Conservation (phyloP, 2,797 vertebrate genomes). For the Peromyscus eremicus region DNA sequence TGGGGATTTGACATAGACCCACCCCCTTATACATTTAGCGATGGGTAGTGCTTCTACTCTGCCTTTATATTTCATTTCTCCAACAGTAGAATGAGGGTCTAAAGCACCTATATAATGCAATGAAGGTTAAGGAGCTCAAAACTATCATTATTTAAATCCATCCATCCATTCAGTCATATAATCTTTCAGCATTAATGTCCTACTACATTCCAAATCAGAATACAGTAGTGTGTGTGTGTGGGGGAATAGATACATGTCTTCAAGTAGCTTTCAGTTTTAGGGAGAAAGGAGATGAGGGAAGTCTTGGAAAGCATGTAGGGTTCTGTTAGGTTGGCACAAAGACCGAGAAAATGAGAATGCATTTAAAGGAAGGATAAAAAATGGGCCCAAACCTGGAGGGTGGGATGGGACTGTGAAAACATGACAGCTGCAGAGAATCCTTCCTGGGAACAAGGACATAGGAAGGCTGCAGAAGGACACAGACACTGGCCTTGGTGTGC, state of each 20-base stretch:
- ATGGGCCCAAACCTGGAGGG: background rate
- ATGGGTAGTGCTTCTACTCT: background rate
- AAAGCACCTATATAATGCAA: background rate
- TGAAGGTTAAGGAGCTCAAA: background rate
- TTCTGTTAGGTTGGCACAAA: background rate
- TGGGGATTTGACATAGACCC: background rate
- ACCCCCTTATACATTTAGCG: background rate
- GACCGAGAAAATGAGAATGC: background rate
- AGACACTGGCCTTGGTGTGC: background rate
- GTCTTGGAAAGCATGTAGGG: background rate
- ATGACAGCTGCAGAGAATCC: background rate
- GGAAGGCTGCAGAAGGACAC: background rate
- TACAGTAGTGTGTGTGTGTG: background rate
- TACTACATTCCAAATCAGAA: slow-evolving; percentile 5
- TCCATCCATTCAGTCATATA: background rate
- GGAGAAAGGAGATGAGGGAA: background rate
- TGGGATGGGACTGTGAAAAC: background rate
- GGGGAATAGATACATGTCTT: background rate
- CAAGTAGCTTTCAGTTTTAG: background rate
- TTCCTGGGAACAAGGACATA: background rate
- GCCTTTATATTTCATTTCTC: background rate
- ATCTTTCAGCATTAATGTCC: background rate
- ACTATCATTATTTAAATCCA: background rate
- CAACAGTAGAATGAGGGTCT: background rate
- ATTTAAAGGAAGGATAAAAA: background rate